Evolutionary conservation across 2,888 invertebrate genomes (phyloP), one percentile per base, ranked within the genome.

Genomic region (Rotaria macrura): DNA sequence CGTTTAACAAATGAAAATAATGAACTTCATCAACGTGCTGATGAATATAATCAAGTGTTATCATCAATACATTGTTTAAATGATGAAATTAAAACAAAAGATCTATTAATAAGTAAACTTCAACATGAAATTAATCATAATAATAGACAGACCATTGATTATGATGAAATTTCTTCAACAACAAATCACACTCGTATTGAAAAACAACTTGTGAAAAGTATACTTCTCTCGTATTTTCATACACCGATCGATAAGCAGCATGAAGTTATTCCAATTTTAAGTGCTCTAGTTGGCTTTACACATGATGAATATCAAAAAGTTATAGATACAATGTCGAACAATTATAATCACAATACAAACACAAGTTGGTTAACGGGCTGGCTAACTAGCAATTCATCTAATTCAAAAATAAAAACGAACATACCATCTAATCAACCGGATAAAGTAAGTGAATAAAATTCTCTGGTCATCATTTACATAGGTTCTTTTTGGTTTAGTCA

Each of bases 251-350:
- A 79, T 79, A 79, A 79, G 43, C 79, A 38, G 43, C 79, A 79
- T n/a, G 43, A 79, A 79, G 79, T 79, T 79, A 40, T 79, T 43
- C 79, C 79, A 43, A 7, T 79, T 6, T 79, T 79, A 79, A 43
- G 79, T 12, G 79, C 79, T 10, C 14, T 79, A 43, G 79, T 79
- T 79, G 79, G 79, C 7, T 79, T 79, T 43, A 79, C 40, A 25
- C 79, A 79, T n/a, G 79, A 79, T 12, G 79, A 79, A 79, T 79
- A 79, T 79, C 43, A 40, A 79, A 79, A 79, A 79, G 79, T 43
- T 23, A 43, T 43, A 4, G 7, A 43, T 43, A 14, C 34, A 0
- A 65, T 7, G 6, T 43, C 20, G 14, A 79, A 38, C 9, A 43
- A 38, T 43, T 23, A 43, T 25, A 25, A 43, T 20, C 10, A 9